Evolutionary conservation across 2,113 vertebrate genomes (phyloP), one percentile per base, ranked within the genome.

Genomic region (Hemicordylus capensis): DNA sequence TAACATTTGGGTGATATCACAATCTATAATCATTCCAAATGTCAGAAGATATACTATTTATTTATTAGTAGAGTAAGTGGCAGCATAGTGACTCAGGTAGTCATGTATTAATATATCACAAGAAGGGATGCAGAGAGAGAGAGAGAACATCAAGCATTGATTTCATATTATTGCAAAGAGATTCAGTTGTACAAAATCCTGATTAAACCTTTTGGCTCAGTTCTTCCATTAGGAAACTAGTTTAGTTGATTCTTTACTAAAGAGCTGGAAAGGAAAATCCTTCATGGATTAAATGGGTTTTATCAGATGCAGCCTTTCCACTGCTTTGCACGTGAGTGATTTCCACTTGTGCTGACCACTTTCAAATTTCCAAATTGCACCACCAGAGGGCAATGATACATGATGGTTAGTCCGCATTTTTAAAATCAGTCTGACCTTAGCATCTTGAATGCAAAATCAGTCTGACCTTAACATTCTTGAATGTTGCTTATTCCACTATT

Each of bases 331-430:
- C 83, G 22, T 14, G 11, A 84, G 4, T 1, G 1, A 70, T 89
- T 93, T 87, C 76, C 51, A 58, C 1, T 0, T 0, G 1, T 24
- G 2, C 8, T 28, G 79, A 10, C 1, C 8, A 44, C 70, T 88
- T 88, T 66, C 6, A 81, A 89, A 61, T 3, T 88, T 72, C 75
- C 37, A 89, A 22, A 6, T 81, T 73, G 4, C 1, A 84, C 96
- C 96, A 92, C 94, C 83, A 96, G 95, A 95, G 95, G 95, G 95
- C 95, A 92, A 83, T 83, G 48, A 28, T 78, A 46, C 74, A 89
- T 83, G 86, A 58, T 6, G 10, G 34, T 37, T 34, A 17, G 6
- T 6, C n/a, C 46, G 39, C 73, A 73, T 54, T 88, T 54, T 92
- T 86, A 63, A 11, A 72, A 39, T 8, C 19, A 72, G 19, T 39